phyloP scores from a whole-genome alignment of 2,888 invertebrate species.

The Rhagonycha lutea region DNA sequence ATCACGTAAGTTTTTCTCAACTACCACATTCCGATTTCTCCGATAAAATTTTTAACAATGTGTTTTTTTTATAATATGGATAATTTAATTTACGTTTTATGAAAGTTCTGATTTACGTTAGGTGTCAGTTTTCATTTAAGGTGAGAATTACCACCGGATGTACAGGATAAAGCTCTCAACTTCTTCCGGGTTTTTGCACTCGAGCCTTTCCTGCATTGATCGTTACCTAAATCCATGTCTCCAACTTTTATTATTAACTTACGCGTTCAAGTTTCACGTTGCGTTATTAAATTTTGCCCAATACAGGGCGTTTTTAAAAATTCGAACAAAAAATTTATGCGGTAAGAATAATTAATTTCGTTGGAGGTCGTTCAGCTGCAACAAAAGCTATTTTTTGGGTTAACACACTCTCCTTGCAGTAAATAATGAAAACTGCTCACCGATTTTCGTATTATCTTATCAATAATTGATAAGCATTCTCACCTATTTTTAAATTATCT shows the following conservation, averaged over 20 bases:
- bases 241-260: background rate
- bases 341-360: background rate
- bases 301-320: background rate
- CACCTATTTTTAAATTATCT: background rate
- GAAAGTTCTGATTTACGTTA: background rate
- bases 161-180: conserved; percentile 11
- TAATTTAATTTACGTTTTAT: background rate
- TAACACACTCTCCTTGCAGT: background rate
- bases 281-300: background rate
- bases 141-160: conserved; percentile 8
- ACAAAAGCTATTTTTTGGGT: background rate
- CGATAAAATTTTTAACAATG: background rate
- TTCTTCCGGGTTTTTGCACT: background rate
- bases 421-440: background rate
- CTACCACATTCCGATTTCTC: background rate
- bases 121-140: background rate
- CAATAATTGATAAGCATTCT: background rate
- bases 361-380: background rate
- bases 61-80: background rate
- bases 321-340: background rate
- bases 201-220: background rate
- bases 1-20: background rate
- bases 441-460: background rate
- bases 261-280: background rate
- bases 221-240: background rate